These are phyloP conservation scores for Drosophila seguyi DNA, from an alignment of 1,140 invertebrate species.

Conservation along the genomic window DNA sequence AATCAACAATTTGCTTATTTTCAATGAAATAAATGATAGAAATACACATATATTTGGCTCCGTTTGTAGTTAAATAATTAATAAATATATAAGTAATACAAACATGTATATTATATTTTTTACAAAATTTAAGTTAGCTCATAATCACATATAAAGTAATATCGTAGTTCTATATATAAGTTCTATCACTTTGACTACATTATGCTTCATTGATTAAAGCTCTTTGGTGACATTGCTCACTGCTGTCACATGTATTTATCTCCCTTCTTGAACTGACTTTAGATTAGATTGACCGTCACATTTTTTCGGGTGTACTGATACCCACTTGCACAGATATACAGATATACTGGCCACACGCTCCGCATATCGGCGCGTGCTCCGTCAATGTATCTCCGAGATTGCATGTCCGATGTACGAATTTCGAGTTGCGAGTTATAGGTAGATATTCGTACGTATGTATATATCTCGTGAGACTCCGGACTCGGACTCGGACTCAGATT, in stretches of 20 bases:
- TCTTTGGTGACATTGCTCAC: not conserved
- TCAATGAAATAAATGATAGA: too few species aligned
- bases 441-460: slow-evolving; percentile 12
- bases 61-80: too few species aligned
- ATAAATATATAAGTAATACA: too few species aligned
- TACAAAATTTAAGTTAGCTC: not conserved
- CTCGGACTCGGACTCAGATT: slow-evolving; percentile 7
- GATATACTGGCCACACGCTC: slow-evolving; percentile 18
- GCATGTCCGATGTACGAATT: slow-evolving; percentile 39
- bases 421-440: slow-evolving; percentile 54
- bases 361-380: slow-evolving; percentile 57
- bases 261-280: not conserved
- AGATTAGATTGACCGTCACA: slow-evolving; percentile 6
- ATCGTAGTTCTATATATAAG: too few species aligned
- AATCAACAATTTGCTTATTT: too few species aligned
- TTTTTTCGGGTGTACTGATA: slow-evolving; percentile 10
- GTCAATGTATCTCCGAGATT: slow-evolving; percentile 29
- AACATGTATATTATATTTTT: too few species aligned
- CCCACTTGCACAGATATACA: not conserved
- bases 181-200: not conserved
- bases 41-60: too few species aligned
- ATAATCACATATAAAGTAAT: not conserved
- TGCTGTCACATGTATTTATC: not conserved
- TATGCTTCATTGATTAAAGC: not conserved
- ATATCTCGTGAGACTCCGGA: slow-evolving; percentile 12